Evolutionary conservation across 2,888 invertebrate species (phyloP).

Genomic region (Mechanitis mazaeus): DNA sequence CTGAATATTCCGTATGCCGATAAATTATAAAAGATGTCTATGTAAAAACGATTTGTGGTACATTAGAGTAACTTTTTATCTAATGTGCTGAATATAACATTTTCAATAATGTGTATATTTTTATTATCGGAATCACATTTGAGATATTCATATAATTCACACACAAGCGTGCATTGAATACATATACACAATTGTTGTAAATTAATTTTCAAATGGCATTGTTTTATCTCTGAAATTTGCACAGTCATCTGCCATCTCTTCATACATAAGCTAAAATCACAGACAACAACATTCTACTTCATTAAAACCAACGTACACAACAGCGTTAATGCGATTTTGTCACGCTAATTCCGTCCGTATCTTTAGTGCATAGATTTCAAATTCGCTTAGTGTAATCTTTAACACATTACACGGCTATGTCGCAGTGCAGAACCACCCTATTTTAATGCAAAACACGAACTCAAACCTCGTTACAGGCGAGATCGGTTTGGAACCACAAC

Average conservation of each 20-base stretch:
- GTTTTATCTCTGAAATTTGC: conserved; percentile 16
- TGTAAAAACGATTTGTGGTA: not conserved
- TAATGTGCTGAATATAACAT: too few relatives aligned
- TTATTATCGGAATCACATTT: not conserved
- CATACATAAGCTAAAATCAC: conserved; percentile 22
- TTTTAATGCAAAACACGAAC: conserved; percentile 37
- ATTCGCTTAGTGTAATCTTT: conserved; percentile 17
- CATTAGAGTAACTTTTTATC: too few relatives aligned
- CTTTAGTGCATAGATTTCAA: conserved; percentile 10
- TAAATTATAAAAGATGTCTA: not conserved
- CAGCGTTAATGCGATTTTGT: conserved; percentile 8
- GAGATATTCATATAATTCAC: not conserved
- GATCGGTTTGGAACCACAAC: conserved; percentile 31
- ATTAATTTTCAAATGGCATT: conserved; percentile 7
- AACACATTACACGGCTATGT: conserved; percentile 20
- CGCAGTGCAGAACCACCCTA: conserved; percentile 28
- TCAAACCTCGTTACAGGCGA: conserved; percentile 31
- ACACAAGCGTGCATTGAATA: not conserved
- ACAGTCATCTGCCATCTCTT: conserved; percentile 15
- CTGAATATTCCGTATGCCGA: conserved; percentile 5
- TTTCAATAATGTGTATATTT: not conserved
- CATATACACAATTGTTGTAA: conserved; percentile 3
- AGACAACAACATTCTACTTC: conserved; percentile 22
- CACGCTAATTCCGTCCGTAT: conserved; percentile 13
- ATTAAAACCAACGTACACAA: conserved; percentile 21